Evolutionary conservation across 2,797 vertebrate genomes (phyloP), one percentile per base, ranked within the genome.

Genomic region (Neosalanx taihuensis): DNA sequence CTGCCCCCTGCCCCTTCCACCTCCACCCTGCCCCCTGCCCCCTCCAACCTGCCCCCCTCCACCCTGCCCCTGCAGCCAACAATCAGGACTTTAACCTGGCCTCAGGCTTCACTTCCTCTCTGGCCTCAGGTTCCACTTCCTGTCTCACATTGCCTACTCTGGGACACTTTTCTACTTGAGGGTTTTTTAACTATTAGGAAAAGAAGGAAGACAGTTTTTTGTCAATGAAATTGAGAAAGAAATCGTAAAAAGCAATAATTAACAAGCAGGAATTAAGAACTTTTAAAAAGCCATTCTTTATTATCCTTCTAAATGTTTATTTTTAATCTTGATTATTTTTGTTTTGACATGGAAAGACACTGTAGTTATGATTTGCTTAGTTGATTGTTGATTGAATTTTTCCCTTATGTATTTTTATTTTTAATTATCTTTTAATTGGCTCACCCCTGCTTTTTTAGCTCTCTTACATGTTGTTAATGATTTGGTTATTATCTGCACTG

Each of bases 281-380:
- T 85, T 87, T 84, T 41, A 41, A 70, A 81, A 88, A 91, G 91
- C 86, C 90, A 90, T 91, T 86, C 49, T 83, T 86, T 85, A 61
- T 81, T 84, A 67, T 79, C 76, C 56, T 12, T 83, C 65, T 46
- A 75, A 57, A 74, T 58, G 78, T 64, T 82, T 78, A 73, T 83
- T 64, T n/a, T n/a, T n/a, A n/a, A 71, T 74, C 65, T 79, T 64
- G 71, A 77, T 79, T 61, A 56, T 84, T 72, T 51, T 81, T 85
- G 58, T 85, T 87, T 81, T 80, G 49, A 76, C 81, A 72, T 76
- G 60, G 74, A 83, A 78, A 78, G 53, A 74, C 10, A 30, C 72
- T 26, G 62, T 81, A 67, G 75, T 73, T 41, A 61, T 78, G 77
- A 37, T 78, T 77, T 80, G 68, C 70, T 79, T 41, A 10, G 1